A percentile compares a stretch with the other conserved stretches of the same genome.
Evolutionary conservation across 2,888 invertebrate genomes (phyloP).

Genomic region (Lycia hirtaria): DNA sequence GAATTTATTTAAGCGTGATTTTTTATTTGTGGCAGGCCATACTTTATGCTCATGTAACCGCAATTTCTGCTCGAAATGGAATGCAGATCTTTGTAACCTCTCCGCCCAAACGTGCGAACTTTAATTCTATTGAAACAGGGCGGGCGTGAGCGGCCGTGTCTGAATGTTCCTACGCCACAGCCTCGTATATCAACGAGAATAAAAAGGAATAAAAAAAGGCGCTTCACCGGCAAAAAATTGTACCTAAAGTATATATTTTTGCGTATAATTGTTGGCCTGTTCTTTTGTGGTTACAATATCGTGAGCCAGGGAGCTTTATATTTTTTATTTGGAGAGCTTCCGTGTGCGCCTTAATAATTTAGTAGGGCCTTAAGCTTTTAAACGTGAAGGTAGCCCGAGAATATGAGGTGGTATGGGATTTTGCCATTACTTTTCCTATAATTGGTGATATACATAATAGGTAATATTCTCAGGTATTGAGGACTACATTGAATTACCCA

Average conservation of each 20-base stretch:
- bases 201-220: slow-evolving; percentile 21
- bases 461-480: too few relatives aligned
- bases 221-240: slow-evolving; percentile 14
- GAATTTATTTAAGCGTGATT: too few relatives aligned
- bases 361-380: slow-evolving; percentile 6
- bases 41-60: slow-evolving; percentile 4
- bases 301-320: slow-evolving; percentile 12
- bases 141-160: slow-evolving; percentile 3
- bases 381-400: not conserved
- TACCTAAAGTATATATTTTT: slow-evolving; percentile 18
- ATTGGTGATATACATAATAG: too few relatives aligned
- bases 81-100: slow-evolving; percentile 19
- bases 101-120: slow-evolving; percentile 7
- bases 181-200: slow-evolving; percentile 22
- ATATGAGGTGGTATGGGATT: not conserved
- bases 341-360: slow-evolving; percentile 14
- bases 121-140: slow-evolving; percentile 22
- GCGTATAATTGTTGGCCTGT: slow-evolving; percentile 19
- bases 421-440: not conserved
- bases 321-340: slow-evolving; percentile 14
- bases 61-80: slow-evolving; percentile 5
- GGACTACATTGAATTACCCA: too few relatives aligned
- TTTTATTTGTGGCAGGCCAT: not conserved
- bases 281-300: slow-evolving; percentile 23
- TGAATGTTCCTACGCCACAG: slow-evolving; percentile 15